phyloP scores from a whole-genome alignment of 2,888 invertebrate species.

The Sabatieria punctata region DNA sequence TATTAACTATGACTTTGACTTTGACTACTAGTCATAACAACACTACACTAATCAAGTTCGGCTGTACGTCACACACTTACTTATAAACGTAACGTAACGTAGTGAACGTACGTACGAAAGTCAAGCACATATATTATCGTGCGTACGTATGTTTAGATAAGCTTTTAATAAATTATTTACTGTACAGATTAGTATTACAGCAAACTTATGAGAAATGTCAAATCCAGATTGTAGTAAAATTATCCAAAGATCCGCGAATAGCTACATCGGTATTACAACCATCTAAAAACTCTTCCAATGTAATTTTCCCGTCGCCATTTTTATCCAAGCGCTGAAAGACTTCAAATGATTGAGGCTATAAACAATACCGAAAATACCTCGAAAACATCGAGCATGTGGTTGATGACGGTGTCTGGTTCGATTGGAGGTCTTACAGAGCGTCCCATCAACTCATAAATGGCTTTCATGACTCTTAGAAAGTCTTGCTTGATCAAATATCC shows the following conservation, averaged over 20 bases:
- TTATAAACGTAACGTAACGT: too few species aligned
- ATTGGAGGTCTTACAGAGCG: background rate
- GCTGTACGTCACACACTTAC: too few species aligned
- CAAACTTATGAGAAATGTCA: too few species aligned
- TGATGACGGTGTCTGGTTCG: background rate
- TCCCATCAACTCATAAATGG: background rate
- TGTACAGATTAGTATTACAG: too few species aligned
- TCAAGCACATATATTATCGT: too few species aligned
- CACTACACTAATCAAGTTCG: too few species aligned
- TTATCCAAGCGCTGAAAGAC: background rate
- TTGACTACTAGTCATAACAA: too few species aligned
- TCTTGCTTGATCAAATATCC: slow-evolving; percentile 20
- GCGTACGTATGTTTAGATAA: too few species aligned
- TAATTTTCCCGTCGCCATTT: background rate
- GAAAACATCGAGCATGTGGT: background rate
- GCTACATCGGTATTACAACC: background rate
- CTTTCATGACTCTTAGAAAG: background rate
- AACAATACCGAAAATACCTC: too few species aligned
- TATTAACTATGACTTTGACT: too few species aligned
- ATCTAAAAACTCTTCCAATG: background rate
- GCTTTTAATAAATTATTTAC: too few species aligned
- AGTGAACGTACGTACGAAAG: too few species aligned
- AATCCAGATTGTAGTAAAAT: background rate
- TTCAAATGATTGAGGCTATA: background rate
- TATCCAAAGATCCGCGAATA: background rate